These are phyloP conservation scores for Neosilurus hyrtlii DNA, from an alignment of 2,797 vertebrate species.

Conservation along the genomic window DNA sequence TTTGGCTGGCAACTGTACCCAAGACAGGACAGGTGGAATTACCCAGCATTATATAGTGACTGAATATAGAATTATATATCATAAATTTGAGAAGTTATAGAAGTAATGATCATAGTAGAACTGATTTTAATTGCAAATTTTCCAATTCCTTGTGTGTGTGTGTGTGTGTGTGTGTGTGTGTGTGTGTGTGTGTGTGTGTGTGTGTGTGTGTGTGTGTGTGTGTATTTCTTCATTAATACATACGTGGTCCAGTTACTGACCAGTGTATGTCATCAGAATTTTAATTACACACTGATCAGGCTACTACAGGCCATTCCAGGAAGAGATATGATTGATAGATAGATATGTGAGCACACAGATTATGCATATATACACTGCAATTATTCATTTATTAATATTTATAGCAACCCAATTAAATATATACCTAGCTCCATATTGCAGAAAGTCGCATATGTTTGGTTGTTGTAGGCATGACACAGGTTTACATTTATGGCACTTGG, in stretches of 20 bases:
- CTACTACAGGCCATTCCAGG: background rate
- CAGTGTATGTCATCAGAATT: background rate
- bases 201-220: too few species aligned
- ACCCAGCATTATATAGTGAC: background rate
- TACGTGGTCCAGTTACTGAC: background rate
- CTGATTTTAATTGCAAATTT: background rate
- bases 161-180: too few species aligned
- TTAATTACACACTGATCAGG: background rate
- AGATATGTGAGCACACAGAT: too few species aligned
- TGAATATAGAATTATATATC: too few species aligned
- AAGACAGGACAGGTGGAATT: constrained; percentile 2
- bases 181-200: too few species aligned
- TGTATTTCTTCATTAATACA: background rate
- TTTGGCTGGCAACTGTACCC: constrained; percentile 43
- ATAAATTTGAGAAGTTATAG: too few species aligned
- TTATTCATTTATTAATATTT: background rate
- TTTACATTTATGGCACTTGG: background rate
- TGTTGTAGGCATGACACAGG: too few species aligned
- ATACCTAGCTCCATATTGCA: background rate
- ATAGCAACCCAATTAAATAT: background rate
- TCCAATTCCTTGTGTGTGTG: too few species aligned
- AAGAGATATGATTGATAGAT: too few species aligned
- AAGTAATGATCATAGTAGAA: too few species aligned
- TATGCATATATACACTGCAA: background rate
- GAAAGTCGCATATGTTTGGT: background rate